Percentiles rank a stretch among this genome's conserved stretches.
Conservation (phyloP, 2,113 vertebrate species). For the Daubentonia madagascariensis region DNA sequence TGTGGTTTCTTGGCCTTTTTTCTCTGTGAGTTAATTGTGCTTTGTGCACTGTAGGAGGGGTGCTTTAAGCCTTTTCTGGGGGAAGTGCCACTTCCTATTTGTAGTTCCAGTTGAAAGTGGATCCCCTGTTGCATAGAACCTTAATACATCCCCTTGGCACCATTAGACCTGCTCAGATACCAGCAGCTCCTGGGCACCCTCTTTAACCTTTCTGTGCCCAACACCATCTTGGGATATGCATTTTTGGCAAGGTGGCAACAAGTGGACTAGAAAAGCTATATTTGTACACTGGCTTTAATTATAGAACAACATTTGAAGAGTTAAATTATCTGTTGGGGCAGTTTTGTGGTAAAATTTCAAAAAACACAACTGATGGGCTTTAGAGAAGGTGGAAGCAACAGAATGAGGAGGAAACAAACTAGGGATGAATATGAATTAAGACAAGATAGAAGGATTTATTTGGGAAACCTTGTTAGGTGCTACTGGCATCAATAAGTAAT, state of each 20-base stretch:
- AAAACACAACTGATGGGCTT: not conserved
- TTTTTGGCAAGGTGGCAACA: not conserved
- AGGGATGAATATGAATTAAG: not conserved
- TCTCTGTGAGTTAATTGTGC: not conserved
- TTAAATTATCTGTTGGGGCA: not conserved
- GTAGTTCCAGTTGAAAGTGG: not conserved
- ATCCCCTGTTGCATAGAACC: not conserved
- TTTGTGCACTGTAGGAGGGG: not conserved
- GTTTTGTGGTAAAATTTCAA: constrained; percentile 23
- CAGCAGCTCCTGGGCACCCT: not conserved
- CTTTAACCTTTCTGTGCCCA: not conserved
- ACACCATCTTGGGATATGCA: not conserved
- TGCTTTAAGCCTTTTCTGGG: constrained; percentile 9
- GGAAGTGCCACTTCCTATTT: not conserved
- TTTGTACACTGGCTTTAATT: not conserved
- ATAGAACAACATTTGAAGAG: not conserved
- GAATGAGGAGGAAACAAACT: not conserved
- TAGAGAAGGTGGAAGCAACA: not conserved
- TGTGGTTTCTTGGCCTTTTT: not conserved
- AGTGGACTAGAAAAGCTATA: not conserved
- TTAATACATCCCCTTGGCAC: not conserved
- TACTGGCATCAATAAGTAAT: not conserved
- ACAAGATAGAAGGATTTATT: not conserved
- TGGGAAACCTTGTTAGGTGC: not conserved
- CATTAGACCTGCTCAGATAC: not conserved